phyloP scores from a whole-genome alignment of 2,113 vertebrate species.

The Hirundichthys speculiger region DNA sequence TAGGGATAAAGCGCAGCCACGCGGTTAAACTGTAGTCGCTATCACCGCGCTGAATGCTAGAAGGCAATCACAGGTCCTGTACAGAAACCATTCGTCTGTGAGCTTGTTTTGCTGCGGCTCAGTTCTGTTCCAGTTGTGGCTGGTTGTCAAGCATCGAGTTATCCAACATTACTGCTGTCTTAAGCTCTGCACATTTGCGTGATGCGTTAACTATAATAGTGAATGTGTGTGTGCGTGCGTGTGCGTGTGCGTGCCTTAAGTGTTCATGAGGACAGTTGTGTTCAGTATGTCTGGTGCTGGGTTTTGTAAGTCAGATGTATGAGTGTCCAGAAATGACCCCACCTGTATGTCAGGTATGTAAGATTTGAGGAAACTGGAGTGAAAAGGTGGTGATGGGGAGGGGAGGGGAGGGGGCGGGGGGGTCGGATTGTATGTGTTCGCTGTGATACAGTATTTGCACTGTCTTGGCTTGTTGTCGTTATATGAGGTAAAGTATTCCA shows the following conservation, averaged over 20 bases:
- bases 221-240: slow-evolving; percentile 24
- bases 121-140: slow-evolving; percentile 4
- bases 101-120: slow-evolving; percentile 36
- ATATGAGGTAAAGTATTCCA: slow-evolving; percentile 68
- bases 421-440: slow-evolving; percentile 37
- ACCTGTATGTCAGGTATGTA: slow-evolving; percentile 46
- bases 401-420: too few relatives aligned
- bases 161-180: slow-evolving; percentile 53
- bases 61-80: slow-evolving; percentile 36
- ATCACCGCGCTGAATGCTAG: slow-evolving; percentile 33
- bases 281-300: slow-evolving; percentile 33
- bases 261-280: slow-evolving; percentile 50
- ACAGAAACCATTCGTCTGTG: slow-evolving; percentile 38
- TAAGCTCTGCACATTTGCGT: slow-evolving; percentile 52
- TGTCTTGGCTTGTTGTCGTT: slow-evolving; percentile 62
- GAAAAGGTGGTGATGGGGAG: too few relatives aligned
- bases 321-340: slow-evolving; percentile 41
- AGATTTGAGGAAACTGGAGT: slow-evolving; percentile 4
- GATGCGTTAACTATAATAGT: slow-evolving; percentile 51
- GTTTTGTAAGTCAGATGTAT: slow-evolving; percentile 24
- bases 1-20: slow-evolving; percentile 24
- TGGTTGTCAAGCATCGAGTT: slow-evolving; percentile 1
- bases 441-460: slow-evolving; percentile 57
- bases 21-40: slow-evolving; percentile 26
- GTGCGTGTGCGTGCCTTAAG: slow-evolving; percentile 62